phyloP scores from a whole-genome alignment of 2,888 invertebrate species.

The Hybos culiciformis region DNA sequence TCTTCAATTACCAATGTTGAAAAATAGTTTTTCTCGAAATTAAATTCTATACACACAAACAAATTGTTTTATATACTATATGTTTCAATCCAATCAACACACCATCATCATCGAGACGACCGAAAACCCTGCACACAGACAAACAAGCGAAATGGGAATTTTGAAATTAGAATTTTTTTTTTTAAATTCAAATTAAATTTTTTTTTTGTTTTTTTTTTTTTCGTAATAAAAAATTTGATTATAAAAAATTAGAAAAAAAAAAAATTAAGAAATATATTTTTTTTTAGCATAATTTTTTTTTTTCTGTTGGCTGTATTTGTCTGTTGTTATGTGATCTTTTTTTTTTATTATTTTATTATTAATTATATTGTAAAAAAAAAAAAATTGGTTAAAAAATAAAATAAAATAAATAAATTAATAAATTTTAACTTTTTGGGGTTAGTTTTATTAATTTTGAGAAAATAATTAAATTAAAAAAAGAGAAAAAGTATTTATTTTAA shows the following conservation, averaged over 20 bases:
- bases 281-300: neutral
- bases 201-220: slow-evolving; percentile 13
- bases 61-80: neutral
- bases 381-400: neutral
- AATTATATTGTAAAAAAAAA: neutral
- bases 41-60: neutral
- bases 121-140: slow-evolving; percentile 46
- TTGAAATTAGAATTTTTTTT: slow-evolving; percentile 19
- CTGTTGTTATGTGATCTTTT: neutral
- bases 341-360: neutral
- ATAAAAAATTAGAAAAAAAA: no score
- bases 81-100: slow-evolving; percentile 11
- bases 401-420: neutral
- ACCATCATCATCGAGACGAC: slow-evolving; percentile 20
- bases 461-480: no score
- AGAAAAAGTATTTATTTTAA: no score
- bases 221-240: slow-evolving; percentile 7
- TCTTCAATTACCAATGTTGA: no score
- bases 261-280: slow-evolving; percentile 4
- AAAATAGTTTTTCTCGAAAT: no score
- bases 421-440: neutral
- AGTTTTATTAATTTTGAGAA: no score
- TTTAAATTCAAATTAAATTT: slow-evolving; percentile 12
- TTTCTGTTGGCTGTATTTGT: neutral
- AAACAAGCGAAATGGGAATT: slow-evolving; percentile 39